A percentile compares a stretch with the other conserved stretches of the same genome.
Evolutionary conservation across 2,113 vertebrate species (phyloP).

Genomic region (Corythoichthys haematopterus): DNA sequence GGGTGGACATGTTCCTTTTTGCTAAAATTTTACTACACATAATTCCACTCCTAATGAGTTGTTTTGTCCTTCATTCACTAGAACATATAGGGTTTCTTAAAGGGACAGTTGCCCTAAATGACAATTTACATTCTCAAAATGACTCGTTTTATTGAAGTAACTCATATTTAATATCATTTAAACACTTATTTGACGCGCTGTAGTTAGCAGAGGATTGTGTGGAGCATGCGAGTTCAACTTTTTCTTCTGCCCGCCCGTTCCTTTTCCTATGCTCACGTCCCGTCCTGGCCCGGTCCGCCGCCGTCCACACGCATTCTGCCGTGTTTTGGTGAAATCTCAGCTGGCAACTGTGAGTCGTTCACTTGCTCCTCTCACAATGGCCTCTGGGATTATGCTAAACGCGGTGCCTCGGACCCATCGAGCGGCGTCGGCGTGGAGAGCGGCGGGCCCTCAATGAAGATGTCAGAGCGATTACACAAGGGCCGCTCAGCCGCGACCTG

Average conservation of each 20-base stretch:
- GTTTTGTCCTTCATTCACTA: too few relatives aligned
- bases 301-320: constrained; percentile 70
- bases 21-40: too few relatives aligned
- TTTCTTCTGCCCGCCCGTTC: background rate
- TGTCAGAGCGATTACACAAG: constrained; percentile 69
- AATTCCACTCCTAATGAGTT: too few relatives aligned
- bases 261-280: constrained; percentile 39
- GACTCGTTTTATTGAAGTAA: too few relatives aligned
- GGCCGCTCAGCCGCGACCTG: constrained; percentile 44
- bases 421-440: constrained; percentile 63
- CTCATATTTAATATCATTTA: too few relatives aligned
- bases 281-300: constrained; percentile 2
- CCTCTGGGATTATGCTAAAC: constrained; percentile 97
- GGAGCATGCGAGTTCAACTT: background rate
- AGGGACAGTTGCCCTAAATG: too few relatives aligned
- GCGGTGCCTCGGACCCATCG: constrained; percentile 78
- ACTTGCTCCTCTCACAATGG: constrained; percentile 86
- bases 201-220: too few relatives aligned
- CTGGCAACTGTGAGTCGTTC: constrained; percentile 98
- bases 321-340: constrained; percentile 98
- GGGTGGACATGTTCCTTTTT: too few relatives aligned
- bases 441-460: constrained; percentile 66
- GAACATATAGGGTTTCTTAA: too few relatives aligned
- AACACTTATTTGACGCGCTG: too few relatives aligned
- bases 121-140: too few relatives aligned